Conservation (phyloP, 2,888 invertebrate genomes). For the Caenorhabditis sp. region DNA sequence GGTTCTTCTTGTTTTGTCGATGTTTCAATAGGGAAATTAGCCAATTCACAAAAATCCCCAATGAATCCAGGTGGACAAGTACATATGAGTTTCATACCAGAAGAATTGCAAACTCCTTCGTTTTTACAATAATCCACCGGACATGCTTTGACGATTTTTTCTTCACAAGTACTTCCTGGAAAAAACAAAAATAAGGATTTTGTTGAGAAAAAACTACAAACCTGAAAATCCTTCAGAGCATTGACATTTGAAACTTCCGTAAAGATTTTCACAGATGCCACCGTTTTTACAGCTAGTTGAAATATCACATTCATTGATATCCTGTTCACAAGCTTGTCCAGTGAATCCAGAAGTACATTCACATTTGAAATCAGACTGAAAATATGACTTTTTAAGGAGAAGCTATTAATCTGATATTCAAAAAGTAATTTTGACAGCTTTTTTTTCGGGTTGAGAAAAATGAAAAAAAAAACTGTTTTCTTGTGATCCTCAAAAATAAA, state of each 20-base stretch:
- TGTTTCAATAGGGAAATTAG: background rate
- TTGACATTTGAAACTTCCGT: conserved; percentile 78
- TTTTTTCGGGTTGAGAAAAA: no score
- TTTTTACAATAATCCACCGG: conserved; percentile 22
- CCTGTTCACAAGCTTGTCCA: conserved; percentile 81
- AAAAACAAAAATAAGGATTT: background rate
- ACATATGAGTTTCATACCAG: conserved; percentile 10
- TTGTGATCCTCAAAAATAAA: background rate
- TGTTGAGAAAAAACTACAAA: background rate
- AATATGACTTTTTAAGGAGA: no score
- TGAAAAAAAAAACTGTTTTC: no score
- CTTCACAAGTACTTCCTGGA: conserved; percentile 51
- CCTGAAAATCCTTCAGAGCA: conserved; percentile 65
- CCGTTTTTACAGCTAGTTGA: conserved; percentile 87
- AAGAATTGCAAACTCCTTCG: conserved; percentile 14
- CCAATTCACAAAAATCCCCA: conserved; percentile 24
- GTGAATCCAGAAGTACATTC: conserved; percentile 87
- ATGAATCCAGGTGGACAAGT: conserved; percentile 25
- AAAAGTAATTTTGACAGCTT: no score
- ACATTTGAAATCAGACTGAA: conserved; percentile 80
- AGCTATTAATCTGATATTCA: no score
- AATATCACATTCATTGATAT: conserved; percentile 86
- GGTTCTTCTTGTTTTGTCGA: conserved; percentile 1
- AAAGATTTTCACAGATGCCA: conserved; percentile 93
- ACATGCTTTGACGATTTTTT: conserved; percentile 20